Percentiles rank a stretch among this genome's conserved stretches.
Evolutionary conservation across 1,140 invertebrate genomes (phyloP).

Genomic region (Bombus affinis): DNA sequence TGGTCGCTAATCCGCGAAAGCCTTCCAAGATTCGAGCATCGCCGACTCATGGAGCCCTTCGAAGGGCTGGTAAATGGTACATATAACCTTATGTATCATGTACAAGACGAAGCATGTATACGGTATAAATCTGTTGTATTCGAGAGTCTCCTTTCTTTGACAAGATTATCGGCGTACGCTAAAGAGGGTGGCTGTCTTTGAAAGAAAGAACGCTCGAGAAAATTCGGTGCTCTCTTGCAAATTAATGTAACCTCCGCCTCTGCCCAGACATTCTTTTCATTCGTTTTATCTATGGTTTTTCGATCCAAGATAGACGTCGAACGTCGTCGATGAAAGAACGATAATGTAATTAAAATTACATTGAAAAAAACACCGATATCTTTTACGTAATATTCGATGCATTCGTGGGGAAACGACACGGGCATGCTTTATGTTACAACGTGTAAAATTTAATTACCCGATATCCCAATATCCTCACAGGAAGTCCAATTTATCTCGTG

Average conservation of each 20-base stretch:
- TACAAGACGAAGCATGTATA: conserved; percentile 10
- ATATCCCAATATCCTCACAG: neutral
- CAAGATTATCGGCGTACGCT: conserved; percentile 53
- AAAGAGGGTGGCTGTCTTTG: neutral
- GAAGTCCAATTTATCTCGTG: neutral
- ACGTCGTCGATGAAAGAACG: neutral
- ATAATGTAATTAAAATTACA: neutral
- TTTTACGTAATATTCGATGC: neutral
- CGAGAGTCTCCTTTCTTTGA: conserved; percentile 50
- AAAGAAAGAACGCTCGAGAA: conserved; percentile 6
- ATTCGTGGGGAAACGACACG: too few relatives aligned
- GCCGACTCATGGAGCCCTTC: conserved; percentile 45
- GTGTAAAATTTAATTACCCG: conserved; percentile 11
- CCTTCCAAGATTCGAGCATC: conserved; percentile 32
- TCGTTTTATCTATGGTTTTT: neutral
- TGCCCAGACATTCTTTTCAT: neutral
- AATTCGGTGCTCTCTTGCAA: neutral
- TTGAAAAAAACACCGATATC: neutral
- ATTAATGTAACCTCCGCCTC: conserved; percentile 13
- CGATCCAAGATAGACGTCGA: neutral
- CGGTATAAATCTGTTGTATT: conserved; percentile 57
- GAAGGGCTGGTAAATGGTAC: conserved; percentile 37
- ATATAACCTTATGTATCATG: conserved; percentile 23
- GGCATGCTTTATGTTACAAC: neutral
- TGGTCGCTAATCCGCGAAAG: conserved; percentile 55